Evolutionary conservation across 2,797 vertebrate genomes (phyloP), one percentile per base, ranked within the genome.

Genomic region (Psittacula echo): DNA sequence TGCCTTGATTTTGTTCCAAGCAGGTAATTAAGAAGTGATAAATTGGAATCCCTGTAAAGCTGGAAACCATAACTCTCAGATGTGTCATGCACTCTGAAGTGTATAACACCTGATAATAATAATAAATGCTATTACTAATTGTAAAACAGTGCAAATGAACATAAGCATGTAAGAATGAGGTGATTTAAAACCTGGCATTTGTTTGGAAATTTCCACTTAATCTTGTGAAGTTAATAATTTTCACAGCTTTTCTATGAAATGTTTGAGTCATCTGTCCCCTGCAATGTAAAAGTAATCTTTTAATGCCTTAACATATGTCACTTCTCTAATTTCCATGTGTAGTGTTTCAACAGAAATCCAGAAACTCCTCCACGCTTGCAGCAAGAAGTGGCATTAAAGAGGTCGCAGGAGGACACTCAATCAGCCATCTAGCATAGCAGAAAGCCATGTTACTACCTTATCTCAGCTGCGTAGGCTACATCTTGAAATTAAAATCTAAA

Each of bases 1-100:
- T 93, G 86, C 87, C 42, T 97, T 97, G 97, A 96, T 95, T 97
- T 97, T 96, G 83, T 96, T 98, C 97, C 97, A 97, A 97, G 85
- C 71, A 96, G 85, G 80, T 94, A 97, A 98, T 98, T 98, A 98
- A 95, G 91, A 87, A 51, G 96, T 98, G 96, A 98, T 97, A 93
- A 96, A 98, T 97, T 97, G 84, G 94, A 96, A 97, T 96, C 68
- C 61, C 73, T 75, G 75, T 88, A 75, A 97, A 96, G 45, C 50
- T 70, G 67, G 94, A 96, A 95, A 78, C 54, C 45, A 60, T 97
- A 96, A 95, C 76, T 97, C 93, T 97, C 79, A 90, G 67, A 81
- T 21, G 75, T 95, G 80, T 91, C 84, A 87, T 75, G 79, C 83
- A 96, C 76, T 94, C 89, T 84, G 93, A 97, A 97, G 94, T 93